phyloP scores from a whole-genome alignment of 2,797 vertebrate genomes.

The Mastacembelus armatus region DNA sequence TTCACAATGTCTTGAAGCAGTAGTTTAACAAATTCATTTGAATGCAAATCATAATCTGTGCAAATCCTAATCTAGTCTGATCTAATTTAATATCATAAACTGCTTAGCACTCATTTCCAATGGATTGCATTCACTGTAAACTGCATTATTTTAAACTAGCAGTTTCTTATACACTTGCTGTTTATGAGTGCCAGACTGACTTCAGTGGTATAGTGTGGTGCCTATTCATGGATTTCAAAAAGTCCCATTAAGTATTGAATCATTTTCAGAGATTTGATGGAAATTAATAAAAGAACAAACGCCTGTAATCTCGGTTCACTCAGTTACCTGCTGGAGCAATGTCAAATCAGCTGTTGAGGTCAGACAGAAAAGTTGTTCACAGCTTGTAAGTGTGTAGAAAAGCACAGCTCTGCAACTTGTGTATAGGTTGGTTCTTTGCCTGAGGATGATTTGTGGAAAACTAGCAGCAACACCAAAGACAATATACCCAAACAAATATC shows the following conservation, averaged over 20 bases:
- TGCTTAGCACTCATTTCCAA: background rate
- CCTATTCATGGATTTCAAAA: background rate
- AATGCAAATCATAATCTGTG: constrained; percentile 14
- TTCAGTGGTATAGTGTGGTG: background rate
- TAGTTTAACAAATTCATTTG: background rate
- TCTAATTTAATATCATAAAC: background rate
- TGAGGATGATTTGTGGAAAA: constrained; percentile 54
- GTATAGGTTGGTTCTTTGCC: constrained; percentile 58
- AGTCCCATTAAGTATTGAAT: background rate
- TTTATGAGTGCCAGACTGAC: constrained; percentile 6
- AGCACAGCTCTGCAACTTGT: constrained; percentile 41
- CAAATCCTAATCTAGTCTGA: constrained; percentile 6
- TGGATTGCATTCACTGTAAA: background rate
- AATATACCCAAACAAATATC: constrained; percentile 60
- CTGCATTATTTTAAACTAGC: background rate
- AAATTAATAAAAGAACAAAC: constrained; percentile 16
- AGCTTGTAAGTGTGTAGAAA: constrained; percentile 46
- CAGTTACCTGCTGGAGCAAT: constrained; percentile 6
- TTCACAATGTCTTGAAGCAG: background rate
- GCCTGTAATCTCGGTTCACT: constrained; percentile 4
- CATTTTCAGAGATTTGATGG: background rate
- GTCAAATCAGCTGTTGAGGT: constrained; percentile 42
- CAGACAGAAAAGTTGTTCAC: constrained; percentile 43
- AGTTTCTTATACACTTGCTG: background rate
- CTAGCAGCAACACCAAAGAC: constrained; percentile 56